Evolutionary conservation across 2,888 invertebrate species (phyloP), one percentile per base, ranked within the genome.

Genomic region (Ryuthela nishihirai): DNA sequence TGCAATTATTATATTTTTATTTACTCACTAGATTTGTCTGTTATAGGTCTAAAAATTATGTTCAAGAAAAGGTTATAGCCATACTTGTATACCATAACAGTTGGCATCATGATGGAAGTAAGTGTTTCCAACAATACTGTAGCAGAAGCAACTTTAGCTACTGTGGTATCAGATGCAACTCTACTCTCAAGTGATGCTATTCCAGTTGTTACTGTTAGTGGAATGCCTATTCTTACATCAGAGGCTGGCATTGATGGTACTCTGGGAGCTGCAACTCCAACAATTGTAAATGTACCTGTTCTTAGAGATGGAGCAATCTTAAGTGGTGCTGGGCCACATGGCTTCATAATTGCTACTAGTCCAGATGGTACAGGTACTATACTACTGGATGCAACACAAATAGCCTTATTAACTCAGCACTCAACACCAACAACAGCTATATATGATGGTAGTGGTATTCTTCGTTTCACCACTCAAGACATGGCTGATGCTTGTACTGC

Each of bases 341-440:
- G 65, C n/a, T 52, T 64, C 26, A 58, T 67, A 20, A 47, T 67
- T 36, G 62, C 67, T 7, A 67, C 65, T 20, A 62, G 50, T 21
- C 47, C 62, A 26, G 66, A 67, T 56, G 62, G 62, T 32, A 49
- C 59, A 10, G 63, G 63, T 26, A 58, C 64, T 18, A 59, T 67
- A 25, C 55, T 58, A 15, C 50, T 67, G 10, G 67, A 67, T 48
- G 49, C 67, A 20, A 54, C 53, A 15, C 67, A 67, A 35, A 40
- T 67, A 41, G 53, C 66, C 38, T 25, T 67, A 23, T 43, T 67
- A 3, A 53, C 65, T 20, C 64, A 66, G 7, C 58, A 54, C 23
- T 41, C 62, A 12, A 52, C 54, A 23, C 58, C 49, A 23, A 21
- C 34, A 34, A 35, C 58, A 36, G 34, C 21, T 21, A n/a, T 54